phyloP scores from a whole-genome alignment of 2,113 vertebrate genomes.

The Anthoscopus minutus region DNA sequence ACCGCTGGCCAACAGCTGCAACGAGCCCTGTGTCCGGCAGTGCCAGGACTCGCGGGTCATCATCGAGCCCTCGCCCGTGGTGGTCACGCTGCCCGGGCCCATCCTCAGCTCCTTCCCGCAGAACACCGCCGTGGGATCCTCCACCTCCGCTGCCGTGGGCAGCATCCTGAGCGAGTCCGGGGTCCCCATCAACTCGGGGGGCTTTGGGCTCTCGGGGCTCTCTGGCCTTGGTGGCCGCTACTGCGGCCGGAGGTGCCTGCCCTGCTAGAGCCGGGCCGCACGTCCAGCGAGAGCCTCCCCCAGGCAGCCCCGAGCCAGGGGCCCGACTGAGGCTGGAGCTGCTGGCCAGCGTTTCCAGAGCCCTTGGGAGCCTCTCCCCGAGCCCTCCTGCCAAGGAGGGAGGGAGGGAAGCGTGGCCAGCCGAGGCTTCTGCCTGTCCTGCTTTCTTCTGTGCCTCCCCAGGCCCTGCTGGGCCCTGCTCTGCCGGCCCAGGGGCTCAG shows the following conservation, averaged over 20 bases:
- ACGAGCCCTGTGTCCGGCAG: neutral
- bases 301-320: neutral
- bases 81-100: slow-evolving; percentile 13
- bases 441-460: neutral
- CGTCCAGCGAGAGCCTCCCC: neutral
- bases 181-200: neutral
- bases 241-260: neutral
- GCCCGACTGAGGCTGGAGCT: neutral
- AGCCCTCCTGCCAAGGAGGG: neutral
- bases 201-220: neutral
- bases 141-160: neutral
- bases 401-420: neutral
- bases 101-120: slow-evolving; percentile 51
- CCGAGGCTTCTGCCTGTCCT: neutral
- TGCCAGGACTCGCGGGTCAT: slow-evolving; percentile 27
- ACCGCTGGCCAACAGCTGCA: slow-evolving; percentile 19
- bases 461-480: neutral
- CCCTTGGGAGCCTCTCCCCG: neutral
- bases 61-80: neutral
- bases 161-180: no score
- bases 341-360: neutral
- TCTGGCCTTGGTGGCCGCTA: neutral
- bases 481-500: neutral
- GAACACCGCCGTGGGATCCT: slow-evolving; percentile 27
- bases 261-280: neutral